Evolutionary conservation across 2,797 vertebrate genomes (phyloP).

Genomic region (Sebastes kiyomatsui): DNA sequence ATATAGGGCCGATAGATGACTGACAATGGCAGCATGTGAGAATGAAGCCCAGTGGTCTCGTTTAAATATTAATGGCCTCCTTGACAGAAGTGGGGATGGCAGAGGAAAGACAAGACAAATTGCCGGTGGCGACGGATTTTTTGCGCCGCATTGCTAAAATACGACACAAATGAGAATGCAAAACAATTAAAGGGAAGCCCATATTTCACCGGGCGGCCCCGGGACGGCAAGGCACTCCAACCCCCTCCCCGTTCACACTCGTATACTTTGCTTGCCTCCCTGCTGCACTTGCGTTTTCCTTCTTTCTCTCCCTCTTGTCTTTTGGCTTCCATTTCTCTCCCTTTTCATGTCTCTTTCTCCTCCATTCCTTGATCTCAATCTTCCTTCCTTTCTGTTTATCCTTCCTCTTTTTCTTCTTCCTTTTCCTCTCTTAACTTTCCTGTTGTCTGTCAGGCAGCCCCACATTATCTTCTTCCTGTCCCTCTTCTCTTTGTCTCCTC

Average conservation of each 20-base stretch:
- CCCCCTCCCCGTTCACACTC: background rate
- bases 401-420: too few relatives aligned
- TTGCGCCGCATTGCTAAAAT: constrained; percentile 46
- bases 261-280: background rate
- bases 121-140: constrained; percentile 46
- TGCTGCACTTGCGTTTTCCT: too few relatives aligned
- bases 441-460: background rate
- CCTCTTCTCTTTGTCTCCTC: background rate
- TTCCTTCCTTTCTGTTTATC: background rate
- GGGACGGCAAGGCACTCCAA: background rate
- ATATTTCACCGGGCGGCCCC: constrained; percentile 36
- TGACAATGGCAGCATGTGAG: background rate
- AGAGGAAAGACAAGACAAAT: constrained; percentile 52
- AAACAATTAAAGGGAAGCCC: constrained; percentile 63
- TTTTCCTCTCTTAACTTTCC: background rate
- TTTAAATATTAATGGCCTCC: constrained; percentile 63
- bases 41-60: constrained; percentile 21
- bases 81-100: constrained; percentile 32
- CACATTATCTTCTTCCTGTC: background rate
- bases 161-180: constrained; percentile 56
- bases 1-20: too few relatives aligned
- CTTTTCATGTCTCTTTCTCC: background rate
- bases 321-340: too few relatives aligned
- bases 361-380: background rate
- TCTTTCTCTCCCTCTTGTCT: too few relatives aligned